A percentile compares a stretch with the other conserved stretches of the same genome.
These are phyloP conservation scores for Brachynemurus nebulosus DNA, from an alignment of 2,888 invertebrate species.

Conservation along the genomic window DNA sequence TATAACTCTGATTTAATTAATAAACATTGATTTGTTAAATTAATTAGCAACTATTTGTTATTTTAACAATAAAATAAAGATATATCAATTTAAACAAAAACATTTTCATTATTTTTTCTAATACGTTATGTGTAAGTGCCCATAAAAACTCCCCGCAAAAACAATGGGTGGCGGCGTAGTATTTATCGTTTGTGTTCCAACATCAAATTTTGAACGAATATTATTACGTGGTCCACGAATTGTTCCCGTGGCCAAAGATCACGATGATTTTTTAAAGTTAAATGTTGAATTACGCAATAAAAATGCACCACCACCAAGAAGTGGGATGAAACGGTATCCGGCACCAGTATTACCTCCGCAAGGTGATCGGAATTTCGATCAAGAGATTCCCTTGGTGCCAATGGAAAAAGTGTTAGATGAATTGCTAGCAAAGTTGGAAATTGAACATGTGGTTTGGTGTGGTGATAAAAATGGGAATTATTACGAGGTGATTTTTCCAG, in stretches of 20 bases:
- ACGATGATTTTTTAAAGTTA: slow-evolving; percentile 27
- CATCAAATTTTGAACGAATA: slow-evolving; percentile 50
- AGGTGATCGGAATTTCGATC: slow-evolving; percentile 32
- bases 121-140: too few species aligned
- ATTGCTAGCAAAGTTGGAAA: slow-evolving; percentile 46
- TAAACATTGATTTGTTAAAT: too few species aligned
- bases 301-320: slow-evolving; percentile 10
- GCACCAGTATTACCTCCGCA: slow-evolving; percentile 13
- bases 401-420: slow-evolving; percentile 58
- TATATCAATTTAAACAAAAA: too few species aligned
- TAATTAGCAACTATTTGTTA: too few species aligned
- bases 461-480: slow-evolving; percentile 52
- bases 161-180: slow-evolving; percentile 40
- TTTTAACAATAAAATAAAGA: too few species aligned
- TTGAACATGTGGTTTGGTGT: slow-evolving; percentile 57
- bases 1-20: too few species aligned
- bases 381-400: slow-evolving; percentile 45
- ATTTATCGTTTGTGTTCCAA: slow-evolving; percentile 54
- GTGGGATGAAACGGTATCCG: slow-evolving; percentile 6
- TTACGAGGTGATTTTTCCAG: slow-evolving; percentile 55
- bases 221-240: slow-evolving; percentile 33
- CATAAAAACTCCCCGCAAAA: too few species aligned
- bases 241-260: slow-evolving; percentile 1
- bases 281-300: slow-evolving; percentile 32
- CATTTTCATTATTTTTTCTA: too few species aligned